phyloP scores from a whole-genome alignment of 1,140 invertebrate genomes.

The Drosophila punjabiensis region DNA sequence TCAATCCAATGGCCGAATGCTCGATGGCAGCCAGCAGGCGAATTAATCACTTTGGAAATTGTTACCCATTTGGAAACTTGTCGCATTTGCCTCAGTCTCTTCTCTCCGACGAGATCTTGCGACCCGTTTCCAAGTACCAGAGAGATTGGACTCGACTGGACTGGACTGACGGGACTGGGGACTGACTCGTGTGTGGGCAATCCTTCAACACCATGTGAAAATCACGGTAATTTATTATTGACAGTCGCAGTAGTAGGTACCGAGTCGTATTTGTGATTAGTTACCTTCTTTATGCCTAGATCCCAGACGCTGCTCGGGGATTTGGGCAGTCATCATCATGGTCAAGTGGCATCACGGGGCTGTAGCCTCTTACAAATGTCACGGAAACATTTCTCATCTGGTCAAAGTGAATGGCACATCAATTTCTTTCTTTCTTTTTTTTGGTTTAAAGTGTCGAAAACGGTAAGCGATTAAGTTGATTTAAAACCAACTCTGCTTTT shows the following conservation, averaged over 20 bases:
- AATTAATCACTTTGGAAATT: conserved; percentile 85
- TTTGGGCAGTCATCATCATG: conserved; percentile 22
- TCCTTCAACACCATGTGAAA: conserved; percentile 78
- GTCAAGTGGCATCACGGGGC: conserved; percentile 30
- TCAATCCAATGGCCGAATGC: conserved; percentile 82
- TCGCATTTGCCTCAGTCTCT: conserved; percentile 74
- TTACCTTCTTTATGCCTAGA: conserved; percentile 41
- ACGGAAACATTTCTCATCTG: conserved; percentile 14
- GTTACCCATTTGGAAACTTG: conserved; percentile 84
- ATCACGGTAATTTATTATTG: conserved; percentile 71
- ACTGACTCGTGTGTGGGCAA: conserved; percentile 72
- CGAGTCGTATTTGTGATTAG: conserved; percentile 51
- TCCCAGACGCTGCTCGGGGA: conserved; percentile 19
- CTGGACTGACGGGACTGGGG: conserved; percentile 1
- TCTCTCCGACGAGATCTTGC: neutral
- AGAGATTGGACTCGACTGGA: neutral
- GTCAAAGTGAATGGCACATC: conserved; percentile 34
- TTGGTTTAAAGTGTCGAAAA: conserved; percentile 42
- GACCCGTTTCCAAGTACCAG: conserved; percentile 39
- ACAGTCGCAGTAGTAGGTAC: conserved; percentile 54
- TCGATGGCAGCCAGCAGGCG: conserved; percentile 79
- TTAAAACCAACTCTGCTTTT: conserved; percentile 6
- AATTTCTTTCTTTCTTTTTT: conserved; percentile 18
- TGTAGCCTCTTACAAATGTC: conserved; percentile 22
- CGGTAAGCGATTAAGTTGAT: conserved; percentile 41